Evolutionary conservation across 2,888 invertebrate species (phyloP), one percentile per base, ranked within the genome.

Genomic region (Embidobia sp.): DNA sequence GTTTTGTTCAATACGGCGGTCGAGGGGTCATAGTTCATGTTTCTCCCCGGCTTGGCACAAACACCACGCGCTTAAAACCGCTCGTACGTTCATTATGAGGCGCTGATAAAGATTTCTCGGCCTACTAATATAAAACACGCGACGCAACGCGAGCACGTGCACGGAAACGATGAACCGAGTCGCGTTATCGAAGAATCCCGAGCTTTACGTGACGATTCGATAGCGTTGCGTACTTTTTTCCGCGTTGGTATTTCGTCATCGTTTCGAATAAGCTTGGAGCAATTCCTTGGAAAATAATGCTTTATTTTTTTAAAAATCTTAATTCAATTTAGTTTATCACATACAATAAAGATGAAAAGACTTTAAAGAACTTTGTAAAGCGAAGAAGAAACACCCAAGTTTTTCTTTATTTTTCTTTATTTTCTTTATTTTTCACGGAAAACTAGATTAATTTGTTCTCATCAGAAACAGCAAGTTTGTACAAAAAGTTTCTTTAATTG

Each of bases 71-170:
- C 19, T 48, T 73, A 57, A 79, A n/a, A n/a, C 57, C 59, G 77
- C 48, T 76, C 78, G 66, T 79, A 79, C 75, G 70, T 70, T 53
- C 37, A 78, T 74, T 70, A 70, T 61, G 61, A 74, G 46, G 6
- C 27, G 73, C 46, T 76, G 87, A 87, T 87, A 87, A 85, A 83
- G 81, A 83, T 82, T 84, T 76, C 79, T 82, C 67, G 67, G 57
- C 53, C 57, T 77, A 74, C 72, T 63, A 75, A 78, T 74, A 70
- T 74, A 66, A 74, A 78, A 70, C 78, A 78, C 70, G 77, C 77
- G 73, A 78, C 72, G 51, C 35, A 77, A 42, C 70, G 49, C 66
- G 46, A 72, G 42, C 55, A 69, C 51, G 72, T 75, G 78, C 37
- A 72, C 53, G 72, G 37, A 69, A 74, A 67, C 74, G 78, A 64